Base-by-base conservation (phyloP, 1,140 invertebrate genomes). In the Ceratoteleas bidentatus region DNA sequence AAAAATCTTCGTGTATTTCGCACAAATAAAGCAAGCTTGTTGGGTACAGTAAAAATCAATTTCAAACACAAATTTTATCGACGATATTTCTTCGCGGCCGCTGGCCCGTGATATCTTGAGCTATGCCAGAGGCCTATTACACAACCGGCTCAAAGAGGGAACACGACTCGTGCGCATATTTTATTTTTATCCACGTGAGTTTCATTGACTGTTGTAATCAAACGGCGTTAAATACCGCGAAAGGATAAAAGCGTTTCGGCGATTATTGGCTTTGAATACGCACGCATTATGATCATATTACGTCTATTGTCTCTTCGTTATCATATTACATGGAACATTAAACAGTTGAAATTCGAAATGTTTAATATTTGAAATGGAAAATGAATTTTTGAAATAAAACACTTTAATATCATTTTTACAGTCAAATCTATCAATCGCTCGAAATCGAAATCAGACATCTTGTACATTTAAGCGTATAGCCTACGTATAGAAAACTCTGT, bases 31-130 rank as follows among this genome's bases (percentile, higher is more conserved):
- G 3, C 50, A 5, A 16, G 10, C 15, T 24, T 53, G 6, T 16
- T 32, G 3, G 45, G 40, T n/a, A n/a, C 13, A n/a, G 7, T 11
- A 38, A 50, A 43, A 79, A 52, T 38, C 56, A 70, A 73, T 84
- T 84, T 78, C 15, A 16, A 81, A 85, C 81, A 85, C 82, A 58
- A 83, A 85, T 84, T 81, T 81, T 62, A 82, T 81, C 69, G 70
- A 32, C 36, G 9, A 60, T 0, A 34, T 70, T 61, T 56, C 15
- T 40, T 10, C 14, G 49, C 7, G 47, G 45, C 60, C 64, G 47
- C n/a, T 70, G 68, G 76, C 47, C 66, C 62, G 45, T 60, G 54
- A 62, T 74, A 66, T 56, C 56, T 47, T 53, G 45, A 47, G 9
- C 40, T 36, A 70, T 68, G 73, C 24, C 52, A 45, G 38, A 56